Conservation (phyloP, 2,888 invertebrate species). For the Aphelenchoides bicaudatus region DNA sequence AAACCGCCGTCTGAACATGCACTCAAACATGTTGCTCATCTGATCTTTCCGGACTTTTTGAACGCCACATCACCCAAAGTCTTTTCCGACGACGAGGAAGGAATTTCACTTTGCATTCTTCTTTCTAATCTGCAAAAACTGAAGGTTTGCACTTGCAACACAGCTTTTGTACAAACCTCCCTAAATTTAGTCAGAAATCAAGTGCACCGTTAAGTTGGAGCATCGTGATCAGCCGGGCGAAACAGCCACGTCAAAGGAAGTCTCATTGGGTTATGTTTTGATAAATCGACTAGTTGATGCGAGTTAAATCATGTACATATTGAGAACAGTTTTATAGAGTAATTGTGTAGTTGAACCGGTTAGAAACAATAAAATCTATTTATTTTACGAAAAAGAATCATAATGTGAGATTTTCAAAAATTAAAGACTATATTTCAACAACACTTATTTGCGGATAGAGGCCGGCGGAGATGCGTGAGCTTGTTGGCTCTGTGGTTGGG, state of each 20-base stretch:
- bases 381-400: constrained; percentile 1
- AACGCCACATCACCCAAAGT: constrained; percentile 40
- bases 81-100: constrained; percentile 54
- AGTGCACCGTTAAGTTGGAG: constrained; percentile 35
- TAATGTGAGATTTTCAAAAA: constrained; percentile 8
- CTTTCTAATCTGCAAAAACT: constrained; percentile 51
- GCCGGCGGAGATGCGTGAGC: constrained; percentile 7
- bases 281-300: constrained; percentile 37
- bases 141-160: constrained; percentile 33
- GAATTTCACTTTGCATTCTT: constrained; percentile 48
- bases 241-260: constrained; percentile 23
- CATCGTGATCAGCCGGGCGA: constrained; percentile 18
- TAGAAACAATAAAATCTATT: neutral
- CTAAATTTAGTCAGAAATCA: constrained; percentile 35
- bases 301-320: no score
- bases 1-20: constrained; percentile 38
- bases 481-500: no score
- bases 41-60: constrained; percentile 45
- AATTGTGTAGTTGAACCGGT: neutral
- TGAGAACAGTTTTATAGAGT: no score
- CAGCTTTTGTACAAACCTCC: neutral
- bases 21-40: constrained; percentile 43
- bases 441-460: no score
- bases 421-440: constrained; percentile 2
- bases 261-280: constrained; percentile 48